Base-by-base conservation (phyloP, 2,888 invertebrate species). In the Ichneumoninae sp. region DNA sequence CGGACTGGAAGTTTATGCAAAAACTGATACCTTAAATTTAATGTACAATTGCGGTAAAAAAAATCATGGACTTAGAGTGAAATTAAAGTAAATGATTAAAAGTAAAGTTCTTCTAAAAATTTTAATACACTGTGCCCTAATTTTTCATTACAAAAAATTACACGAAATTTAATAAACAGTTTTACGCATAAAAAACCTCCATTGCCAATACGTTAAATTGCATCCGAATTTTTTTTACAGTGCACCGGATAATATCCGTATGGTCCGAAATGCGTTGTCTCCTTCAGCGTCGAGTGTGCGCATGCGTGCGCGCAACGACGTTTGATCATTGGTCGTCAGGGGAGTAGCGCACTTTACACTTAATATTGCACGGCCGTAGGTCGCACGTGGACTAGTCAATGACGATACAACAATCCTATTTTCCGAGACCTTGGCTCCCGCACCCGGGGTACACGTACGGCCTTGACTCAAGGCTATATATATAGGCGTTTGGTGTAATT, bases 321-420 rank as follows among this genome's bases (percentile, higher is more conserved):
- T 16, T 47, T 4, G 44, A 47, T 54, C 54, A 10, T 54, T 54
- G 22, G 54, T 22, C 54, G 8, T 54, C 22, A 16, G 54, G 16
- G 54, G 54, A 54, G 8, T 8, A 13, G 54, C 8, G 19, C 10
- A 22, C 54, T 54, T 19, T 54, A 22, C 22, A 54, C 30, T 63
- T 63, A 63, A 63, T 36, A 63, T 63, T 63, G 26, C 33, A 63
- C n/a, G 63, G 36, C 30, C 63, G 16, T 63, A 63, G 8, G 6
- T 36, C n/a, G 63, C 63, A 33, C 36, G 33, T 63, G n/a, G n/a
- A 33, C 33, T 63, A 0, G n/a, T 19, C 5, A 63, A 36, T 36
- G 16, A 26, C 63, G 63, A 63, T 33, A 63, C n/a, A n/a, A 33
- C 10, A 33, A n/a, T 63, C 10, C 26, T 22, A 57, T 26, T 57